These are phyloP conservation scores for Siniperca chuatsi DNA, from an alignment of 2,113 vertebrate species.

Conservation along the genomic window DNA sequence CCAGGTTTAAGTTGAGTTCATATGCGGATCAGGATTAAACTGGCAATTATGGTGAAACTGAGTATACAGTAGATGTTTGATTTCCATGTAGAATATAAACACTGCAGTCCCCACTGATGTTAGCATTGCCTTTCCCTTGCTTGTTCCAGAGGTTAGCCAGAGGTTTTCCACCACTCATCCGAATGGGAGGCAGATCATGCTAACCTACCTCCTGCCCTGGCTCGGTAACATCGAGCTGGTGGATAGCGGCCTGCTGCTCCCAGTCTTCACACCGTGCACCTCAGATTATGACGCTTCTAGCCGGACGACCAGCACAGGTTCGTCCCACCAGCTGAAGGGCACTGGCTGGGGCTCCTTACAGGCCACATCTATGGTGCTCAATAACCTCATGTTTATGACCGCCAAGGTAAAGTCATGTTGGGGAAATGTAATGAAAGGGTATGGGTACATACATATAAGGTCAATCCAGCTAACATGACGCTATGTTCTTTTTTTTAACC, in stretches of 20 bases:
- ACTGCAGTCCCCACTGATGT: slow-evolving; percentile 18
- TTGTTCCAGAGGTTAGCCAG: slow-evolving; percentile 92
- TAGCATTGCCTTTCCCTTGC: slow-evolving; percentile 18
- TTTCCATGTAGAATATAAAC: slow-evolving; percentile 16
- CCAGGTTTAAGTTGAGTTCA: slow-evolving; percentile 33
- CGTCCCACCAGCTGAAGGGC: slow-evolving; percentile 88
- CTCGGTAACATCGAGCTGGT: slow-evolving; percentile 96
- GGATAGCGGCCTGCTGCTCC: slow-evolving; percentile 91
- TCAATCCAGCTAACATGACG: background rate
- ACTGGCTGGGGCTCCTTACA: slow-evolving; percentile 96
- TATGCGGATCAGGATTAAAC: slow-evolving; percentile 34
- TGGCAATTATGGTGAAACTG: slow-evolving; percentile 47
- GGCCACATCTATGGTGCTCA: slow-evolving; percentile 95
- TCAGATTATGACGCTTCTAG: slow-evolving; percentile 89
- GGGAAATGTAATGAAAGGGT: background rate
- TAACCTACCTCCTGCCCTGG: slow-evolving; percentile 97
- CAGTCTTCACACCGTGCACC: slow-evolving; percentile 88
- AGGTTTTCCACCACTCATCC: slow-evolving; percentile 95
- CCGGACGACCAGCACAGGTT: slow-evolving; percentile 77
- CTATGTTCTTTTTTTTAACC: background rate
- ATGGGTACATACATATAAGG: background rate
- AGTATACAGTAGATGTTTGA: slow-evolving; percentile 34
- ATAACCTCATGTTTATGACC: slow-evolving; percentile 99
- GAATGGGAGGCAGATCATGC: slow-evolving; percentile 97
- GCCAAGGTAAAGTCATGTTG: slow-evolving; percentile 89